These are phyloP conservation scores for Octodonta nipae DNA, from an alignment of 2,888 invertebrate genomes.

Conservation along the genomic window DNA sequence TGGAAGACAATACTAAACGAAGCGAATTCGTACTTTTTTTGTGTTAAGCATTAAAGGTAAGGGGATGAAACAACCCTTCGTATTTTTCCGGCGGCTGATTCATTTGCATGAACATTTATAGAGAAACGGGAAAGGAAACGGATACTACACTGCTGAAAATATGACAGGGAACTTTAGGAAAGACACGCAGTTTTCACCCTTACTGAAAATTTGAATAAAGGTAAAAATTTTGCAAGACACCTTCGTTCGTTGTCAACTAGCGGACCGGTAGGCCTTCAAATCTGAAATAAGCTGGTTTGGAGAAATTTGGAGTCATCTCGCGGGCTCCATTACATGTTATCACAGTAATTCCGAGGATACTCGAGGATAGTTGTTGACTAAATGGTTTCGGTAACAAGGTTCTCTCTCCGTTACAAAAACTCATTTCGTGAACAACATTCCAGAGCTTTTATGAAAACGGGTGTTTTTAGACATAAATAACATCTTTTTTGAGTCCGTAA, in stretches of 20 bases:
- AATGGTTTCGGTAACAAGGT: constrained; percentile 1
- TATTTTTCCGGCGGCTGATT: constrained; percentile 26
- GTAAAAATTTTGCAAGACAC: constrained; percentile 1
- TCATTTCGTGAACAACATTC: too few relatives aligned
- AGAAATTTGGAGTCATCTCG: constrained; percentile 32
- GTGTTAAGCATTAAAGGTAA: too few relatives aligned
- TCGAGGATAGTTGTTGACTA: constrained; percentile 1
- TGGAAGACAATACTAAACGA: too few relatives aligned
- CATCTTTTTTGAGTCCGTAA: too few relatives aligned
- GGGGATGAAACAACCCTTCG: too few relatives aligned
- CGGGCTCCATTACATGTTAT: constrained; percentile 32
- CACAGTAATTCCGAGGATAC: constrained; percentile 29
- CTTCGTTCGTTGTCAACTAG: constrained; percentile 5
- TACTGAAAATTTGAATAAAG: too few relatives aligned
- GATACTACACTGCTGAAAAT: too few relatives aligned
- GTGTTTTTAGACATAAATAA: too few relatives aligned
- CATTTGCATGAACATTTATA: constrained; percentile 33
- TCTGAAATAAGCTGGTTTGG: constrained; percentile 30
- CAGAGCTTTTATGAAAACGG: too few relatives aligned
- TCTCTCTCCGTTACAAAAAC: constrained; percentile 1
- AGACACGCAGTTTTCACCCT: too few relatives aligned
- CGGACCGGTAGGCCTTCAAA: constrained; percentile 11
- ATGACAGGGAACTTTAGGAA: too few relatives aligned
- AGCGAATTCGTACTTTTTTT: too few relatives aligned
- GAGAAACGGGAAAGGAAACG: constrained; percentile 12